Evolutionary conservation across 2,888 invertebrate genomes (phyloP).

Genomic region (Brachynemurus nebulosus): DNA sequence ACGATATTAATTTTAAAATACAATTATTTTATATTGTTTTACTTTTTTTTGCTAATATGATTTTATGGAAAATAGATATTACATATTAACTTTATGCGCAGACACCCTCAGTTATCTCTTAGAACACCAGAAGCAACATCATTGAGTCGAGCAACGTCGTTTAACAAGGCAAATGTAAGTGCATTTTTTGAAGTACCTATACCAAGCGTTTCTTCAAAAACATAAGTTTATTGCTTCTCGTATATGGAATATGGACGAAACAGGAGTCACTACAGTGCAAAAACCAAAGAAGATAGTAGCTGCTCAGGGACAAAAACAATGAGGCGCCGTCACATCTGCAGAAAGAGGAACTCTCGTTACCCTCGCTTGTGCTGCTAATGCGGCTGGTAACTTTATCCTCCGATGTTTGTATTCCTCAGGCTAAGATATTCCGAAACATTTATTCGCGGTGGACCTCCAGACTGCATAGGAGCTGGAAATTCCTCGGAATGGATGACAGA

Average conservation of each 20-base stretch:
- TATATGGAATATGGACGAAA: constrained; percentile 13
- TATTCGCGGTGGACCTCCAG: constrained; percentile 20
- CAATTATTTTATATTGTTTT: too few species aligned
- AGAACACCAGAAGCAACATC: constrained; percentile 7
- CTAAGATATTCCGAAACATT: constrained; percentile 13
- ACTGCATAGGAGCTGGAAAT: constrained; percentile 23
- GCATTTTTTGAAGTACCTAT: constrained; percentile 9
- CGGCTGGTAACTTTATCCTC: constrained; percentile 2
- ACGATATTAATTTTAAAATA: too few species aligned
- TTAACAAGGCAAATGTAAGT: constrained; percentile 10
- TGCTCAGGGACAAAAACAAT: not conserved
- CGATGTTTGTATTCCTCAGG: constrained; percentile 22
- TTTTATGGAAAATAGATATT: too few species aligned
- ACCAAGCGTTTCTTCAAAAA: constrained; percentile 8
- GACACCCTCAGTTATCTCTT: too few species aligned
- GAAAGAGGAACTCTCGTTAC: not conserved
- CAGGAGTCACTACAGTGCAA: constrained; percentile 2
- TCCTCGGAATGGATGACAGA: constrained; percentile 22
- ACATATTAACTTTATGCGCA: too few species aligned
- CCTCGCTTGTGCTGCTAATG: not conserved
- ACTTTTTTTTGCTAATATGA: too few species aligned
- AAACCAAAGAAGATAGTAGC: not conserved
- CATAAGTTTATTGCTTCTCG: constrained; percentile 9
- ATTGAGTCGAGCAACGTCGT: constrained; percentile 9
- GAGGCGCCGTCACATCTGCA: not conserved